These are phyloP conservation scores for Eustalomyia histrio DNA, from an alignment of 2,888 invertebrate genomes.

Conservation along the genomic window DNA sequence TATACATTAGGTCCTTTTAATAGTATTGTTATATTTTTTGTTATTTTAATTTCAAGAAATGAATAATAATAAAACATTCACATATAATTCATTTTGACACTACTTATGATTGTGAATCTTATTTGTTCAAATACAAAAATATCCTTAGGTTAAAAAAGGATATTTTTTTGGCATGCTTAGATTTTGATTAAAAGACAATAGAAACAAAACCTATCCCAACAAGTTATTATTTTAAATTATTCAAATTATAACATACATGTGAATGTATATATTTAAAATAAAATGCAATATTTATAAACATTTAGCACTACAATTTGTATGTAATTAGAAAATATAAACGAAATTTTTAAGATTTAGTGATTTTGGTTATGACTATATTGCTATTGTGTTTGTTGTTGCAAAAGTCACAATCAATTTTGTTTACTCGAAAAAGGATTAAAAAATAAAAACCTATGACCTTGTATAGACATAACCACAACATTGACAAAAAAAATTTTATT, in stretches of 20 bases:
- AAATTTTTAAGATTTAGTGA: no score
- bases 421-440: no score
- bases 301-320: no score
- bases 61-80: slow-evolving; percentile 55
- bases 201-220: slow-evolving; percentile 37
- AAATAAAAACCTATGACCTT: no score
- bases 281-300: no score
- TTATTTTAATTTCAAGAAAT: slow-evolving; percentile 18
- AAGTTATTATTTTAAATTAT: slow-evolving; percentile 2
- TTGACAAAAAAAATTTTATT: no score
- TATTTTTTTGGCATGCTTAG: neutral
- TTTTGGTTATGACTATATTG: no score
- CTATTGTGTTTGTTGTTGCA: no score
- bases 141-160: slow-evolving; percentile 40
- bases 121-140: slow-evolving; percentile 42
- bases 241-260: neutral
- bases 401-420: no score
- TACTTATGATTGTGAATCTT: slow-evolving; percentile 45
- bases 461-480: no score
- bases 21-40: neutral
- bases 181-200: neutral
- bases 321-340: no score
- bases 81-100: slow-evolving; percentile 56
- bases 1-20: neutral
- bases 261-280: neutral